Base-by-base conservation (phyloP, 2,888 invertebrate species). In the Busseola fusca region DNA sequence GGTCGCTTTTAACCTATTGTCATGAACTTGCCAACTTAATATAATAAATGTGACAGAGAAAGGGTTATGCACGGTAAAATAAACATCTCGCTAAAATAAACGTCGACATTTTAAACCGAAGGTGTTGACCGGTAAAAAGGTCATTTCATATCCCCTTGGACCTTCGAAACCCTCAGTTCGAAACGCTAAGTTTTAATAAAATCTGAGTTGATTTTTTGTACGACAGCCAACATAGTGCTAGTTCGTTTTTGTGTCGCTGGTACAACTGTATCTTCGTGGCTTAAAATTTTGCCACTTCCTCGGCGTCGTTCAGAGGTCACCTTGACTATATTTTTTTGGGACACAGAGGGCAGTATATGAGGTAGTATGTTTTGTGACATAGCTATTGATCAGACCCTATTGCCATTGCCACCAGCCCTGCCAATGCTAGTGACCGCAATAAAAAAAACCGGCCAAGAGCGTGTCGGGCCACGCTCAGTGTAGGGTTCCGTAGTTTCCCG, bases 81-180 rank as follows among this genome's bases (percentile, higher is more conserved):
- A 50, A 50, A 10, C 10, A n/a, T 50, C 14, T 25, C 12, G 60
- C 69, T 16, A 75, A 79, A 79, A 77, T 77, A 64, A 52, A 48
- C 52, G 6, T 52, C 54, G 69, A 64, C 75, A 74, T 77, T 74
- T 77, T 57, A 69, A 57, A 79, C n/a, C 21, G 40, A 64, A 74
- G 59, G 64, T 52, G 37, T 56, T 72, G 21, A 59, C 18, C 48
- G 18, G 42, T 57, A 25, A 25, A 79, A 76, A 74, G 74, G 79
- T 76, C 74, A 37, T 48, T 27, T 40, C 27, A 56, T 27, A 18
- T 52, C 25, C 69, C 52, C 14, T 30, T 69, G 40, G 30, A 45
- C 52, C 37, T 59, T 37, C 42, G 9, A 67, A 50, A 74, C 57
- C n/a, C n/a, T n/a, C n/a, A n/a, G n/a, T n/a, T n/a, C n/a, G n/a